Conservation (phyloP, 1,140 invertebrate species). For the Trachymyrmex cornetzi region DNA sequence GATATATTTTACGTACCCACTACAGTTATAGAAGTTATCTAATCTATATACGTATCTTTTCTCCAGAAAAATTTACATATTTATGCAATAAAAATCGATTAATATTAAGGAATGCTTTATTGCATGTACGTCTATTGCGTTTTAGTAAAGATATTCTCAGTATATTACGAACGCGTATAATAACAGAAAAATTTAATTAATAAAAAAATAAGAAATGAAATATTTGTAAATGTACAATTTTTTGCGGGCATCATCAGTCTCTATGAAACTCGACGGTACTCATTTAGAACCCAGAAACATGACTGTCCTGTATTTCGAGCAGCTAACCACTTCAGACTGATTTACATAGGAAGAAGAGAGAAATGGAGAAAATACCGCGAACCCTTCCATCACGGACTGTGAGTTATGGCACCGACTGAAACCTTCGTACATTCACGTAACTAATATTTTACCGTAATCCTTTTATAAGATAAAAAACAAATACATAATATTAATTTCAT, state of each 20-base stretch:
- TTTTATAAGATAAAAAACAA: conserved; percentile 8
- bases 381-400: conserved; percentile 21
- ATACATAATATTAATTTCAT: conserved; percentile 30
- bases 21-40: neutral
- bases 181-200: conserved; percentile 36
- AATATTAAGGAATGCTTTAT: neutral
- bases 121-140: neutral
- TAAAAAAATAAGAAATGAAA: conserved; percentile 1
- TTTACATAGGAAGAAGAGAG: conserved; percentile 56
- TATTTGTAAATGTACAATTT: conserved; percentile 29
- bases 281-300: conserved; percentile 46
- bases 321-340: conserved; percentile 35
- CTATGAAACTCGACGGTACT: conserved; percentile 7
- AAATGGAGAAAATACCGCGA: conserved; percentile 25
- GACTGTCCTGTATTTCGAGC: conserved; percentile 20
- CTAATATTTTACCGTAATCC: conserved; percentile 34
- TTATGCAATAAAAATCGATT: conserved; percentile 16
- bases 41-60: neutral
- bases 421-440: conserved; percentile 1
- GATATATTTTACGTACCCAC: neutral
- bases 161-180: neutral
- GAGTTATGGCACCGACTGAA: conserved; percentile 22
- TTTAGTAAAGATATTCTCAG: conserved; percentile 24
- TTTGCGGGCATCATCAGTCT: conserved; percentile 34
- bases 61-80: conserved; percentile 24